A percentile compares a stretch with the other conserved stretches of the same genome.
Conservation (phyloP, 1,140 invertebrate species). For the Pseudachorutes palmiensis region DNA sequence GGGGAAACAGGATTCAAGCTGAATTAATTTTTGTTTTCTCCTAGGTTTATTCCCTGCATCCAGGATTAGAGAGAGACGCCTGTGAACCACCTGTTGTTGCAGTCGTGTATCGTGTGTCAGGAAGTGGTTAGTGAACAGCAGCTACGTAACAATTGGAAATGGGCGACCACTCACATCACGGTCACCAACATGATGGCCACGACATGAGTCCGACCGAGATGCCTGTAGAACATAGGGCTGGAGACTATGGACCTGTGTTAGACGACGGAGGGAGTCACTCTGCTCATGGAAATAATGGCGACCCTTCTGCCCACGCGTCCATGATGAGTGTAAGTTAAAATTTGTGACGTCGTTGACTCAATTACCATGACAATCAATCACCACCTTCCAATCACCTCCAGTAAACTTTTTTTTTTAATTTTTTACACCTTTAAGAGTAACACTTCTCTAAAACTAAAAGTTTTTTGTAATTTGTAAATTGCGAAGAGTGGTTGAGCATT, state of each 20-base stretch:
- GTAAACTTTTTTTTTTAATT: no score
- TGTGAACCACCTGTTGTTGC: no score
- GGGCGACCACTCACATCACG: background rate
- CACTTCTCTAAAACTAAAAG: background rate
- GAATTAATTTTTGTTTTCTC: no score
- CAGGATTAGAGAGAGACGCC: no score
- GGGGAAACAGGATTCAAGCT: no score
- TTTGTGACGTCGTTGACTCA: background rate
- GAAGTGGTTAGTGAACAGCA: no score
- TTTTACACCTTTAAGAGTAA: background rate
- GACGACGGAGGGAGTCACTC: background rate
- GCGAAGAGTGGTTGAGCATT: background rate
- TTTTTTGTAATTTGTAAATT: background rate
- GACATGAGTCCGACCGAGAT: background rate
- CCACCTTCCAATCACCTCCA: background rate
- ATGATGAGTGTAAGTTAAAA: slow-evolving; percentile 8
- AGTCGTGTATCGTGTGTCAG: no score
- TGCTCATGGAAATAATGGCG: background rate
- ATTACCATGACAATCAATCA: background rate
- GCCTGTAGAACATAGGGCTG: background rate
- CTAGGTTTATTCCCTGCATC: no score
- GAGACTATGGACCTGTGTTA: background rate
- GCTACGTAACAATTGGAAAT: no score
- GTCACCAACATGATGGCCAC: background rate
- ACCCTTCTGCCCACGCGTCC: background rate